Evolutionary conservation across 2,888 invertebrate species (phyloP).

Genomic region (Argyresthia albistria): DNA sequence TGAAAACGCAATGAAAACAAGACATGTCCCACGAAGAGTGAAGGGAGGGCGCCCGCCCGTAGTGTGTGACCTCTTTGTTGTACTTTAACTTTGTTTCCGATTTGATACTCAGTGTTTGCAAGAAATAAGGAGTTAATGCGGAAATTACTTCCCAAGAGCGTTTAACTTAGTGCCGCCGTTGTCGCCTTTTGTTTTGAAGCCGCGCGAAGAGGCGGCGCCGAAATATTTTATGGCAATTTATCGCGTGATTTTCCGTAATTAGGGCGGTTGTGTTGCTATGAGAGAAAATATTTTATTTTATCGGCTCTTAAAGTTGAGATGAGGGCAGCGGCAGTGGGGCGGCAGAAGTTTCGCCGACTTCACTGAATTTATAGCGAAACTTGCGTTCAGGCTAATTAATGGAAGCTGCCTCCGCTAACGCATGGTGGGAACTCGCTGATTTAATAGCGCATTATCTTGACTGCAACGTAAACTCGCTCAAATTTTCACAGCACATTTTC

Average conservation of each 20-base stretch:
- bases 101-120: conserved; percentile 9
- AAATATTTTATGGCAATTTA: conserved; percentile 54
- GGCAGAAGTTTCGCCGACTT: conserved; percentile 47
- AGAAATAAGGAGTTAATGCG: conserved; percentile 44
- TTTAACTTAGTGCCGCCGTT: conserved; percentile 40
- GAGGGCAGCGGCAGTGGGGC: conserved; percentile 40
- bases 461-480: conserved; percentile 3
- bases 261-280: conserved; percentile 42
- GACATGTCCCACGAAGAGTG: conserved; percentile 11
- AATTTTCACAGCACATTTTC: not conserved
- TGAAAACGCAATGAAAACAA: conserved; percentile 11
- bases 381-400: conserved; percentile 67
- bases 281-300: conserved; percentile 62
- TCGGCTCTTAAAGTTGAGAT: conserved; percentile 60
- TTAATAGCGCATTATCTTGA: conserved; percentile 48
- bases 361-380: conserved; percentile 66
- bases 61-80: conserved; percentile 10
- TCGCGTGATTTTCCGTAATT: conserved; percentile 58
- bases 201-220: conserved; percentile 39
- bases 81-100: conserved; percentile 4
- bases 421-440: conserved; percentile 41
- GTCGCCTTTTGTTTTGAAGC: conserved; percentile 48
- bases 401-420: conserved; percentile 50
- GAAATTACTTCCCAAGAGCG: conserved; percentile 41
- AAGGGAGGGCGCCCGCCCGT: conserved; percentile 2